These are phyloP conservation scores for Crotalus tigris DNA, from an alignment of 2,113 vertebrate species.

Conservation along the genomic window DNA sequence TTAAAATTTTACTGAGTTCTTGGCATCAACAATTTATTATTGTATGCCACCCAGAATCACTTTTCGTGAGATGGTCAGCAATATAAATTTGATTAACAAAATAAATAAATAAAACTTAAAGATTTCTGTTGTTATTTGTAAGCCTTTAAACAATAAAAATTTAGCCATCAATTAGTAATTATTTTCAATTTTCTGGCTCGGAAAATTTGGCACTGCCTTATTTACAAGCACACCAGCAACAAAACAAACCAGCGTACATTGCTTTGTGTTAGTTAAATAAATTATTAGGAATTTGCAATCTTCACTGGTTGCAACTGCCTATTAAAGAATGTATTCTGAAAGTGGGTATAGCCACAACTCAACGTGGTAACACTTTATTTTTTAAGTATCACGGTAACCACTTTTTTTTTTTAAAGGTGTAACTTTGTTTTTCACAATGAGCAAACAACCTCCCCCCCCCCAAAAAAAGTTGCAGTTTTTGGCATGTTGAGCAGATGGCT, in stretches of 20 bases:
- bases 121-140: background rate
- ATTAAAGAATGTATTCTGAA: background rate
- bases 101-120: background rate
- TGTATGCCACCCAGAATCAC: background rate
- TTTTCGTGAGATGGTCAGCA: background rate
- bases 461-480: background rate
- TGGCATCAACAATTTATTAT: background rate
- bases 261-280: fast-evolving
- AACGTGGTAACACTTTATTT: background rate
- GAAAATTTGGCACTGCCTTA: background rate
- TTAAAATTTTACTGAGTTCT: background rate
- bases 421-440: background rate
- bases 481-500: background rate
- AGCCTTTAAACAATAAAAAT: constrained; percentile 26
- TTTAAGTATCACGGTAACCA: background rate
- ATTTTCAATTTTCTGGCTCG: background rate
- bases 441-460: background rate
- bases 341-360: background rate
- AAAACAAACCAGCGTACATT: background rate
- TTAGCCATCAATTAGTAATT: background rate
- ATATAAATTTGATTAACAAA: background rate
- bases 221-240: background rate
- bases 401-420: background rate
- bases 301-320: fast-evolving
- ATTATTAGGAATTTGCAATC: background rate